phyloP scores from a whole-genome alignment of 2,113 vertebrate genomes.

The Benitochromis conjunctus region DNA sequence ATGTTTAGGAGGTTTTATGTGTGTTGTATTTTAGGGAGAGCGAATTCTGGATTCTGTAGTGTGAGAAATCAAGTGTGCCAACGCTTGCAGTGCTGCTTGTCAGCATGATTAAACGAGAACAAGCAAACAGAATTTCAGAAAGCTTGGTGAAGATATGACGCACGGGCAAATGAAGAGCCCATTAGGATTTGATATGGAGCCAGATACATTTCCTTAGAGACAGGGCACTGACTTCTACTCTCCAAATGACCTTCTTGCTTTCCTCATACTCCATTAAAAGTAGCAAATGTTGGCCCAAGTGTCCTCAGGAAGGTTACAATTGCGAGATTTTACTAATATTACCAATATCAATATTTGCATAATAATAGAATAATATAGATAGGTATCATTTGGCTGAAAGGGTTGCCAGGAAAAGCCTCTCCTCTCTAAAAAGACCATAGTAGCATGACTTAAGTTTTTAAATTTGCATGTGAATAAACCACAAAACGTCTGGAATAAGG shows the following conservation, averaged over 20 bases:
- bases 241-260: neutral
- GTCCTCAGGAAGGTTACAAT: neutral
- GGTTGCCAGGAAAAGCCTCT: neutral
- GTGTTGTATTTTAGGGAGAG: conserved; percentile 13
- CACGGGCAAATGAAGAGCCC: neutral
- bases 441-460: neutral
- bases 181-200: neutral
- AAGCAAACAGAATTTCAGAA: neutral
- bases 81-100: neutral
- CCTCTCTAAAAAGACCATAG: neutral
- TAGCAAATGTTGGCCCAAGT: neutral
- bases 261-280: neutral
- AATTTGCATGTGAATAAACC: neutral
- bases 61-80: neutral
- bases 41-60: neutral
- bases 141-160: neutral
- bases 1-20: conserved; percentile 21
- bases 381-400: neutral
- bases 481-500: neutral
- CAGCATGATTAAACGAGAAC: neutral
- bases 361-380: neutral
- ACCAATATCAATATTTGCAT: neutral
- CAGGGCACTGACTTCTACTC: neutral
- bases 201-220: neutral
- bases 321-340: neutral